Percentiles rank a stretch among this genome's conserved stretches.
Evolutionary conservation across 1,140 invertebrate genomes (phyloP).

Genomic region (Atta colombica): DNA sequence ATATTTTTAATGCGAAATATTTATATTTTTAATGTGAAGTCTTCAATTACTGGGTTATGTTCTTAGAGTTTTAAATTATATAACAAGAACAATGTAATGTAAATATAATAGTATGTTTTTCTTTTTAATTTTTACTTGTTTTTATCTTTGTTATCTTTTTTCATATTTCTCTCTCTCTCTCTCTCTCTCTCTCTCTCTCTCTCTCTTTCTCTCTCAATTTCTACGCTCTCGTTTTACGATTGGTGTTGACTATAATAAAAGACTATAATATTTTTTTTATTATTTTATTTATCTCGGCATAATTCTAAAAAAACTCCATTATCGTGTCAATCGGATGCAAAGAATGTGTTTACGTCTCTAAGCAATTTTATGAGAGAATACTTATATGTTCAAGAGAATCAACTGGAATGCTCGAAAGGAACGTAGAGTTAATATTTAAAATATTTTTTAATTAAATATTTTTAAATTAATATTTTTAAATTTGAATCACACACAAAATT

Average conservation of each 20-base stretch:
- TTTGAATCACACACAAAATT: not conserved
- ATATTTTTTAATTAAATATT: constrained; percentile 4
- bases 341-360: constrained; percentile 18
- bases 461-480: not conserved
- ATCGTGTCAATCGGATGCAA: not conserved
- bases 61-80: not conserved
- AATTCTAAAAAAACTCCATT: not conserved
- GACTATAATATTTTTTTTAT: not conserved
- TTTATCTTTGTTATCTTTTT: not conserved
- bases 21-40: not conserved
- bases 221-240: not conserved
- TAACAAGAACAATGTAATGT: not conserved
- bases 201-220: not conserved
- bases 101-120: not conserved
- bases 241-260: not conserved
- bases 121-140: not conserved
- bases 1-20: not conserved
- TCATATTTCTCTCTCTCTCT: not conserved
- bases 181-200: not conserved
- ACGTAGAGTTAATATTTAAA: not conserved
- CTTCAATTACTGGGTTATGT: constrained; percentile 4
- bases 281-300: constrained; percentile 21
- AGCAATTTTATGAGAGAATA: not conserved
- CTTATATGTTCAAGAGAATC: not conserved
- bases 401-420: not conserved